phyloP scores from a whole-genome alignment of 2,113 vertebrate genomes.

The Uria lomvia region DNA sequence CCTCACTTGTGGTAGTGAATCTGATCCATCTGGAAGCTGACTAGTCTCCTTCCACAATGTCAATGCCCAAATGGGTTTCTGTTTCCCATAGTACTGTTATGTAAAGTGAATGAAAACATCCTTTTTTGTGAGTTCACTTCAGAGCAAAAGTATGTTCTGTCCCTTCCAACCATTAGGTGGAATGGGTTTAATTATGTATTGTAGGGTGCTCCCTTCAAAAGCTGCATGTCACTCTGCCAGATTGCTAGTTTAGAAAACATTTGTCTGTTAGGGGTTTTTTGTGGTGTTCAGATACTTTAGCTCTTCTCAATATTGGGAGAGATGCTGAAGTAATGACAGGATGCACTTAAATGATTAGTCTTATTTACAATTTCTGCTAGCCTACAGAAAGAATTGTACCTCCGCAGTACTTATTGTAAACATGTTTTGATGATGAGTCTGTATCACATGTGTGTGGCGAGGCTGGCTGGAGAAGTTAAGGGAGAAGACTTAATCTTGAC shows the following conservation, averaged over 20 bases:
- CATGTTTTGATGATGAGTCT: neutral
- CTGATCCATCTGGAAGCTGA: neutral
- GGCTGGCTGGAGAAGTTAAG: neutral
- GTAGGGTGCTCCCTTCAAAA: neutral
- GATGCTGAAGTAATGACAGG: neutral
- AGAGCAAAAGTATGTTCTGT: neutral
- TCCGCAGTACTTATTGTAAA: neutral
- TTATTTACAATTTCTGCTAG: neutral
- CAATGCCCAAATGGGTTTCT: neutral
- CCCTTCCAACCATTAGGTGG: neutral
- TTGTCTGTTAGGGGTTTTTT: neutral
- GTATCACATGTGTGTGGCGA: neutral
- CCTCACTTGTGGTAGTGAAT: neutral
- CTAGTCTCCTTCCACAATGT: neutral
- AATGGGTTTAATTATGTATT: neutral
- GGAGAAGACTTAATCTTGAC: neutral
- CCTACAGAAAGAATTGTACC: neutral
- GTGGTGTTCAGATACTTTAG: neutral
- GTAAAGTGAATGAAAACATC: neutral
- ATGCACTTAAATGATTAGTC: neutral
- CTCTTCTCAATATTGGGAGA: neutral
- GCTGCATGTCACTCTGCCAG: neutral
- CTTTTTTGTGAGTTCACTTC: neutral
- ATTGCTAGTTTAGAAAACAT: neutral
- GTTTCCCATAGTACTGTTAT: neutral